Base-by-base conservation (phyloP, 2,888 invertebrate genomes). In the Peribatodes rhomboidaria region DNA sequence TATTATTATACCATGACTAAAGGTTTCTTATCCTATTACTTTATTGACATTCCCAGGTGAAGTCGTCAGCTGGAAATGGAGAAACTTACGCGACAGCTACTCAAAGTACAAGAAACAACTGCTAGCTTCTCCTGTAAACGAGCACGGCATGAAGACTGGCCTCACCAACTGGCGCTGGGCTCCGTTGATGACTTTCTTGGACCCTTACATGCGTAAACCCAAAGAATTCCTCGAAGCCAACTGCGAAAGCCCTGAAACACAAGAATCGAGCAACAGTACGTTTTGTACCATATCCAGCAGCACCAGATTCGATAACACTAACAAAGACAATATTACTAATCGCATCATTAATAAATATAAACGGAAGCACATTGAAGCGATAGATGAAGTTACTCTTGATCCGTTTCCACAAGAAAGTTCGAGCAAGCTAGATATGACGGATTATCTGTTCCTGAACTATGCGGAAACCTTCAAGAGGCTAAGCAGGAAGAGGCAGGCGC, bases 391-490 rank as follows among this genome's bases (percentile, higher is more conserved):
- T 2, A 6, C 4, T 11, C 6, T 41, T 13, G 53, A 53, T 44
- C 42, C 20, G 20, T 44, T 10, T 22, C 52, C 41, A 27, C 52
- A 33, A 22, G 52, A 8, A 50, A 11, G 16, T 13, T 13, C 44
- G 13, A 42, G 46, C 7, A 53, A 13, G 18, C 18, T 60, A 18
- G 60, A 60, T 39, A 60, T 46, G 37, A 39, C 13, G 7, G 60
- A 60, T 31, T 60, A 53, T 53, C 18, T 60, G 3, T 60, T 60
- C 14, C n/a, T 60, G 11, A 60, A 27, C 18, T 60, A 60, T 31
- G 60, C 60, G 0, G 60, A 60, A 6, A 60, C 60, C 16, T 60
- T 60, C 18, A 60, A 60, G 16, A 60, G 18, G 46, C 39, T 60
- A n/a, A 37, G 16, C 16, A 44, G 46, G 4, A 27, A 35, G 27